phyloP scores from a whole-genome alignment of 2,888 invertebrate species.

The Chymomyza caudatula region DNA sequence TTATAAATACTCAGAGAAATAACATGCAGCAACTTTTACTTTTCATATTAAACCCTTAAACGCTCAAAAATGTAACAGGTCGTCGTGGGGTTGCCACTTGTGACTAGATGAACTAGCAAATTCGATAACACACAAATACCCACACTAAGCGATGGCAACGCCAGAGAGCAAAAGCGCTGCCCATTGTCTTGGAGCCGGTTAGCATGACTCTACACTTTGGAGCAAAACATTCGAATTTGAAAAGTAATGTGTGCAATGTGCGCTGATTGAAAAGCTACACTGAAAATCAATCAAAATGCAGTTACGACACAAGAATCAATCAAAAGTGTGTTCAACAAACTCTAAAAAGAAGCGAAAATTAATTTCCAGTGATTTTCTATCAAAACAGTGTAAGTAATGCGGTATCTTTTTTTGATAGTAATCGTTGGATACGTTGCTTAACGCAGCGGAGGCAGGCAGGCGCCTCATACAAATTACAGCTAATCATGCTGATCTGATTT shows the following conservation, averaged over 20 bases:
- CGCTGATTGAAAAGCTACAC: background rate
- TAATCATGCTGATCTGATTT: constrained; percentile 74
- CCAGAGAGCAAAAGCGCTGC: background rate
- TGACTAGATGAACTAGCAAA: background rate
- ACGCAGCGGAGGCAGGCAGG: background rate
- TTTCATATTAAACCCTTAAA: no score
- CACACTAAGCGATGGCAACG: background rate
- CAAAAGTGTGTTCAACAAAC: background rate
- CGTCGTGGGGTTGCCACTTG: background rate
- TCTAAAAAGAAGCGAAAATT: background rate
- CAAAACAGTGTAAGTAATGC: background rate
- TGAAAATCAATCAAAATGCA: background rate
- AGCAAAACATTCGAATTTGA: background rate
- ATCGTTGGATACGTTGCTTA: background rate
- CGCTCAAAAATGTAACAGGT: background rate
- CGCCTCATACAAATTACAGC: constrained; percentile 54
- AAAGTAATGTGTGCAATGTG: background rate
- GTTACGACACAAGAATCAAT: background rate
- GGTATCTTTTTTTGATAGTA: background rate
- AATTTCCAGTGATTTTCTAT: background rate
- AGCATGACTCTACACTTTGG: background rate
- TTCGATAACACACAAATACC: background rate
- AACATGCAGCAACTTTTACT: no score
- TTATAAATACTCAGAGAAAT: background rate
- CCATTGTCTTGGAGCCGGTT: background rate